Conservation (phyloP, 2,888 invertebrate species). For the Nomada lathburiana region DNA sequence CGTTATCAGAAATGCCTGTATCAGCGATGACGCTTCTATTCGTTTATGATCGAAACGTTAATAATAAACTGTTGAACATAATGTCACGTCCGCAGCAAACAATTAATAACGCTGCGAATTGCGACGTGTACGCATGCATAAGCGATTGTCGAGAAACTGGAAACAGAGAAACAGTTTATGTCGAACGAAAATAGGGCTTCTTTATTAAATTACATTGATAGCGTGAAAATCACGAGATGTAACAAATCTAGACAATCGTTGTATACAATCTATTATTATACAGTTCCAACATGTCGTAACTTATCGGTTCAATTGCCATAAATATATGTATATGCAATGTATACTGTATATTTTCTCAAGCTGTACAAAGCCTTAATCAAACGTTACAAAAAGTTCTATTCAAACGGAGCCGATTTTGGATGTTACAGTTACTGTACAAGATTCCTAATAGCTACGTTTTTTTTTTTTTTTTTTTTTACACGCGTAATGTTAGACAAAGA, state of each 20-base stretch:
- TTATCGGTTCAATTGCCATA: conserved; percentile 28
- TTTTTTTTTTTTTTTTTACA: conserved; percentile 29
- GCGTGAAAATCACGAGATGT: conserved; percentile 46
- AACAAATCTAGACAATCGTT: conserved; percentile 51
- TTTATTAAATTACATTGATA: conserved; percentile 52
- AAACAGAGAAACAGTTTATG: not conserved
- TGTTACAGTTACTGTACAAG: conserved; percentile 50
- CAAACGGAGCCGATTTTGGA: conserved; percentile 25
- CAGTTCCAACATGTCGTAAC: conserved; percentile 25
- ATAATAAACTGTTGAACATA: too few relatives aligned
- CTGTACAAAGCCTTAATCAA: conserved; percentile 47
- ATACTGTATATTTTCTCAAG: conserved; percentile 29
- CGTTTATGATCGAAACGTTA: too few relatives aligned
- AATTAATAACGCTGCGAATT: too few relatives aligned
- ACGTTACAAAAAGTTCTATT: conserved; percentile 57
- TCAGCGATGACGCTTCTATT: too few relatives aligned
- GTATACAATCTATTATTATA: conserved; percentile 44
- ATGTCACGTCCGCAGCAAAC: too few relatives aligned
- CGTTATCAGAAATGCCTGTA: too few relatives aligned
- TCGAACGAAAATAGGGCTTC: conserved; percentile 45
- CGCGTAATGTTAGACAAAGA: conserved; percentile 24
- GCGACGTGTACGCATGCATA: not conserved
- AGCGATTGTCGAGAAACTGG: not conserved
- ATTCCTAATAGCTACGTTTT: not conserved
- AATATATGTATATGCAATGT: conserved; percentile 15